Percentiles rank a stretch among this genome's conserved stretches.
Conservation (phyloP, 2,888 invertebrate species). For the Heteromyza rotundicornis region DNA sequence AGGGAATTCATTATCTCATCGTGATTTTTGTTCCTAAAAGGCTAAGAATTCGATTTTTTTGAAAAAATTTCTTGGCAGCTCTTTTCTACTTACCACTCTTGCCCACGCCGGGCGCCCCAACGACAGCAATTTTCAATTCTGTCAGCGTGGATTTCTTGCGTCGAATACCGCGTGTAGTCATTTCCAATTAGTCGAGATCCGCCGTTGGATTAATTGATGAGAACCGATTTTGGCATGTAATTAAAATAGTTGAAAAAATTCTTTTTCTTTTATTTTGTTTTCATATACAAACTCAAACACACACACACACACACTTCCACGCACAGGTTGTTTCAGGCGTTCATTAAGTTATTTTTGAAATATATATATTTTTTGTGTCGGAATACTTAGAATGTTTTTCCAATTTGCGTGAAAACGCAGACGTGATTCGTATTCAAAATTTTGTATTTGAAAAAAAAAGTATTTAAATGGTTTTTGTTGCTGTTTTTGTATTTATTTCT, state of each 20-base stretch:
- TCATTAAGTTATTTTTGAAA: background rate
- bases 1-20: too few relatives aligned
- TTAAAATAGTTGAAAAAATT: too few relatives aligned
- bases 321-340: constrained; percentile 2
- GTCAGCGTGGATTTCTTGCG: constrained; percentile 88
- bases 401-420: too few relatives aligned
- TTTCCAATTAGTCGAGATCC: too few relatives aligned
- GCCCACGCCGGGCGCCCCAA: constrained; percentile 89
- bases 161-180: constrained; percentile 82
- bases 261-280: too few relatives aligned
- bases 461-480: background rate
- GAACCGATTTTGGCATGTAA: background rate
- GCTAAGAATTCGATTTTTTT: too few relatives aligned
- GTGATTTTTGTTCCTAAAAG: too few relatives aligned
- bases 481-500: constrained; percentile 21
- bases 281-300: background rate
- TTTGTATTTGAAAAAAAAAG: too few relatives aligned
- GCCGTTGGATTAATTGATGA: background rate
- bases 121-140: constrained; percentile 89
- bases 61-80: too few relatives aligned
- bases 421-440: too few relatives aligned
- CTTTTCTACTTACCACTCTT: constrained; percentile 92
- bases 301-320: background rate
- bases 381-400: too few relatives aligned
- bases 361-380: too few relatives aligned